Conservation (phyloP, 2,113 vertebrate genomes). For the Euleptes europaea region DNA sequence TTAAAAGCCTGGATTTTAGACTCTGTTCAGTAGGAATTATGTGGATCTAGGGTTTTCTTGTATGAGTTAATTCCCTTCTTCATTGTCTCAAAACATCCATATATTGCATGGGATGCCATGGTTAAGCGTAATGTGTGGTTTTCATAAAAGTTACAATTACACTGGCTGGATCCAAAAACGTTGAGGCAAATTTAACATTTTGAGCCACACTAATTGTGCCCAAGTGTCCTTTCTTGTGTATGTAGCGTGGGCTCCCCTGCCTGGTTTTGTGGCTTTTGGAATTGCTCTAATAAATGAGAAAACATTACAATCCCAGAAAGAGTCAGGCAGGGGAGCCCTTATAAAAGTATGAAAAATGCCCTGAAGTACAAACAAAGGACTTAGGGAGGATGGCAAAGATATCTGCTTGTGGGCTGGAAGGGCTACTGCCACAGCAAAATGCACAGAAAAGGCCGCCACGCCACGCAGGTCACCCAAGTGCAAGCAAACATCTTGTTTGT, state of each 20-base stretch:
- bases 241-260: not conserved
- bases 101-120: not conserved
- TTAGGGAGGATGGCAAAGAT: not conserved
- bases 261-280: conserved; percentile 39
- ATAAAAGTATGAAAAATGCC: not conserved
- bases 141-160: not conserved
- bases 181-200: not conserved
- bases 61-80: not conserved
- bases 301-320: not conserved
- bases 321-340: conserved; percentile 5
- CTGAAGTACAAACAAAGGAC: not conserved
- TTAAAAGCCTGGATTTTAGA: conserved; percentile 5
- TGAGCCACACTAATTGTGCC: not conserved
- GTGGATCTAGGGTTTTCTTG: not conserved
- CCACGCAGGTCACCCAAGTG: not conserved
- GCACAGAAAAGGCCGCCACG: not conserved
- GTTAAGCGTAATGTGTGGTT: not conserved
- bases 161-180: not conserved
- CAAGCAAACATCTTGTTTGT: not conserved
- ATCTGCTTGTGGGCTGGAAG: not conserved
- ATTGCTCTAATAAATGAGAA: not conserved
- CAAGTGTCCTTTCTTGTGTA: not conserved
- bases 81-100: not conserved
- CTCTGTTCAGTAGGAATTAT: not conserved
- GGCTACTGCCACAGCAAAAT: not conserved